Base-by-base conservation (phyloP, 53 echinoderm and acorn worm genomes). In the Arbacia lixula region DNA sequence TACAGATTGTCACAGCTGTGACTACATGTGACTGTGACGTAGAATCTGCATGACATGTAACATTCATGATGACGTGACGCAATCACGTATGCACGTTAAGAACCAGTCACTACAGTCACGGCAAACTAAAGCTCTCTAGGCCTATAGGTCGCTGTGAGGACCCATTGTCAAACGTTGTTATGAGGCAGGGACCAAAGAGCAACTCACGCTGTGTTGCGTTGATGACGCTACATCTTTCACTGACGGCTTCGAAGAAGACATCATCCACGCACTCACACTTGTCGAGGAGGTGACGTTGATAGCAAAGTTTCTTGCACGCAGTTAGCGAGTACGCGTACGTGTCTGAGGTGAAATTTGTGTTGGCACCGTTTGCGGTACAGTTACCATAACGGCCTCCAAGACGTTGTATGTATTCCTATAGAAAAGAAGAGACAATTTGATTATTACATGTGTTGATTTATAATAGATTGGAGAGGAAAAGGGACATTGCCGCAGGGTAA, bases 191-290 rank as follows among this genome's bases (percentile, higher is more conserved):
- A 55, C 21, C 14, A 6, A 31, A 63, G 5, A 28, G 26, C 11
- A 17, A 87, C 95, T 80, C 68, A 95, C 95, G 93, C n/a, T 95
- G 95, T 72, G 95, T 95, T 36, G 29, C 66, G 41, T 95, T 95
- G 36, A 95, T 68, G 14, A 86, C 60, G 26, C 80, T 89, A 51
- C 95, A 93, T 36, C 51, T 20, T 0, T 37, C 60, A 29, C 62
- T 42, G 29, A 83, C 19, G 0, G 32, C 62, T 19, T 89, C 25
- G 28, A 63, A 46, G 9, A 90, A 53, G 12, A 91, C 62, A 50
- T 95, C 89, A 12, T 93, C 86, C 8, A 95, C 95, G 36, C 95
- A 95, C 9, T 46, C 58, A 36, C 95, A 95, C 5, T 60, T 65
- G 3, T 84, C 36, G 17, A 52, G 31, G 29, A 95, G 29, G 30